These are phyloP conservation scores for Lochmaea capreae DNA, from an alignment of 2,888 invertebrate genomes.

Conservation along the genomic window DNA sequence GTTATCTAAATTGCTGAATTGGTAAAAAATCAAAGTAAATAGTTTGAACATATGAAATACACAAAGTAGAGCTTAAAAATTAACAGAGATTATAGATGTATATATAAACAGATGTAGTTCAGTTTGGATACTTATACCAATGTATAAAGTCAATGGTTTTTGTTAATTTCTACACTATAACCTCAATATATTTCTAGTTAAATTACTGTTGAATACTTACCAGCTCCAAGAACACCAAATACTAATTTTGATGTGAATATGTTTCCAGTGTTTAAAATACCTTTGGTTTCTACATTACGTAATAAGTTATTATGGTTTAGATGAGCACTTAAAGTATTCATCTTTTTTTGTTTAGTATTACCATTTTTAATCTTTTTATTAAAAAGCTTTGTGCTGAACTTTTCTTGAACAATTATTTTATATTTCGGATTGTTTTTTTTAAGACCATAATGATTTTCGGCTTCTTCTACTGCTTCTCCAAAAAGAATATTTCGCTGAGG, in stretches of 20 bases:
- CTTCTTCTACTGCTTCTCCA: constrained; percentile 41
- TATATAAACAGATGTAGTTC: too few relatives aligned
- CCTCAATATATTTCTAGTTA: too few relatives aligned
- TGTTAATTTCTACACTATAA: too few relatives aligned
- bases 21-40: neutral
- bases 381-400: constrained; percentile 8
- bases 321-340: neutral
- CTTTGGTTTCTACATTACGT: constrained; percentile 6
- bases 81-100: too few relatives aligned
- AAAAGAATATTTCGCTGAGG: constrained; percentile 37
- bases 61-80: neutral
- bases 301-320: neutral
- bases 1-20: neutral
- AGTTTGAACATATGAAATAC: neutral
- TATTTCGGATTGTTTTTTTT: constrained; percentile 36
- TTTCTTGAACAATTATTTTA: constrained; percentile 13
- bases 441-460: constrained; percentile 30
- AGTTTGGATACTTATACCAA: too few relatives aligned
- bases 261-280: constrained; percentile 13
- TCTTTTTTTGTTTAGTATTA: constrained; percentile 5
- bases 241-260: constrained; percentile 19
- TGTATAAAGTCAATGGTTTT: too few relatives aligned
- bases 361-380: constrained; percentile 19
- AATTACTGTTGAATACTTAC: constrained; percentile 3
- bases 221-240: constrained; percentile 33